These are phyloP conservation scores for Luffia ferchaultella DNA, from an alignment of 2,888 invertebrate genomes.

Conservation along the genomic window DNA sequence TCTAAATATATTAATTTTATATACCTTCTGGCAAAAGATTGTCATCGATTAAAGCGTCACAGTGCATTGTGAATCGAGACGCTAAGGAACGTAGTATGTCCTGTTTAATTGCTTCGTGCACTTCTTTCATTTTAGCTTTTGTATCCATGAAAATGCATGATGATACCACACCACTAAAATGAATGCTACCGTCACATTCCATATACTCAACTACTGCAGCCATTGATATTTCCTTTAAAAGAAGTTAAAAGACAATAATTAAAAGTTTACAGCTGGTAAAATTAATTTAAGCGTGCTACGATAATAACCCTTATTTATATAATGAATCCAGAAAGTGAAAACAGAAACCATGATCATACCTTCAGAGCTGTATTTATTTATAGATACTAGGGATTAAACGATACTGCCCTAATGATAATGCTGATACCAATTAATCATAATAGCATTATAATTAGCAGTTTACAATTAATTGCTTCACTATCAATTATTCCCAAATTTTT, in stretches of 20 bases:
- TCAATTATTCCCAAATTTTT: too few species aligned
- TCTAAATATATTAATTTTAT: neutral
- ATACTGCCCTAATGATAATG: too few species aligned
- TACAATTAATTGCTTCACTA: too few species aligned
- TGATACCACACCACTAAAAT: slow-evolving; percentile 75
- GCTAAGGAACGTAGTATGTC: slow-evolving; percentile 87
- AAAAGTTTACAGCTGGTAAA: too few species aligned
- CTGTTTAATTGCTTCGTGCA: slow-evolving; percentile 76
- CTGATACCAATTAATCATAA: too few species aligned
- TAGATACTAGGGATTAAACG: too few species aligned
- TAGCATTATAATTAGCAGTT: too few species aligned
- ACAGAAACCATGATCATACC: too few species aligned
- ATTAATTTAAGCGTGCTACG: too few species aligned
- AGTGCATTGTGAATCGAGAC: slow-evolving; percentile 89
- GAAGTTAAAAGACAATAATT: neutral
- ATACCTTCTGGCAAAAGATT: slow-evolving; percentile 74
- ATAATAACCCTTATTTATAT: too few species aligned
- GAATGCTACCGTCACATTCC: slow-evolving; percentile 73
- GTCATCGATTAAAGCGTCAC: slow-evolving; percentile 90
- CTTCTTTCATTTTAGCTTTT: slow-evolving; percentile 77
- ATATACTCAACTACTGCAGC: slow-evolving; percentile 57
- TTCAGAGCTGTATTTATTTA: too few species aligned
- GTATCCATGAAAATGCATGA: slow-evolving; percentile 82
- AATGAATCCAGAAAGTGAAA: too few species aligned
- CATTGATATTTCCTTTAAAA: slow-evolving; percentile 43